Evolutionary conservation across 2,888 invertebrate genomes (phyloP).

Genomic region (Prosapia bicincta): DNA sequence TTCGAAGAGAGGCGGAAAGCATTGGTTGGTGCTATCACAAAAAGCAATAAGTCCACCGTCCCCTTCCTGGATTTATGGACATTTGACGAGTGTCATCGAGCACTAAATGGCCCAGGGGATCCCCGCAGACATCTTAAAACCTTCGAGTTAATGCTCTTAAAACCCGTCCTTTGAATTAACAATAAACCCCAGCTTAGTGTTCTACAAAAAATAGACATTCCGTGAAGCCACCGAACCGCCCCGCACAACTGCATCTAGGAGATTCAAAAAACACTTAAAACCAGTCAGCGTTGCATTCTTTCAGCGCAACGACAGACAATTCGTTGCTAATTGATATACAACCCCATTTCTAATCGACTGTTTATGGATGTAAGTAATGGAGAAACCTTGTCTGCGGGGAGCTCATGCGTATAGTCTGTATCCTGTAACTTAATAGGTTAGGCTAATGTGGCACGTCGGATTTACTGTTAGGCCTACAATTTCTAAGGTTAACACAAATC

Average conservation of each 20-base stretch:
- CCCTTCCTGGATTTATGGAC: neutral
- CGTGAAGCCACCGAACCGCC: neutral
- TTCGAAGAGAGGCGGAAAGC: neutral
- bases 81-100: neutral
- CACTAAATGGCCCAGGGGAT: neutral
- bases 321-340: neutral
- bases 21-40: neutral
- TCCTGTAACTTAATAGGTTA: neutral
- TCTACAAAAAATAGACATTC: neutral
- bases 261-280: too few relatives aligned
- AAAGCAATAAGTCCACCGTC: neutral
- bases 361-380: neutral
- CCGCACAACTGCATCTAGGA: too few relatives aligned
- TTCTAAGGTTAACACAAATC: too few relatives aligned
- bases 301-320: too few relatives aligned
- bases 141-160: neutral
- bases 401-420: neutral
- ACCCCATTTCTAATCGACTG: neutral
- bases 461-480: neutral
- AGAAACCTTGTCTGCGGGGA: neutral
- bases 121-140: neutral
- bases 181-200: neutral
- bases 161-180: neutral
- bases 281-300: too few relatives aligned
- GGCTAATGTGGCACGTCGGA: neutral